Conservation (phyloP, 1,140 invertebrate genomes). For the Teleogryllus occipitalis region DNA sequence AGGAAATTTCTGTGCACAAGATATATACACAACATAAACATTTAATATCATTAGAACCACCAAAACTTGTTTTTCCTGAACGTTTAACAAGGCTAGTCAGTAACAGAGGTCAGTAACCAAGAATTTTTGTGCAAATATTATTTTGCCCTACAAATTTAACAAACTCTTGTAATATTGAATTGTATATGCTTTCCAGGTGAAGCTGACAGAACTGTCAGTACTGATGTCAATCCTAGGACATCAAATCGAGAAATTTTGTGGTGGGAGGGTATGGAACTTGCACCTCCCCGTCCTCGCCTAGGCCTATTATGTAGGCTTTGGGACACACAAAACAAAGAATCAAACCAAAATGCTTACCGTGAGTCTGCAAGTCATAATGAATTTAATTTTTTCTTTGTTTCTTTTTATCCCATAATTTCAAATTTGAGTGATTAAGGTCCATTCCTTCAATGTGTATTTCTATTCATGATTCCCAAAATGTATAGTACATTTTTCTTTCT, state of each 20-base stretch:
- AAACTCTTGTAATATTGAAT: too few relatives aligned
- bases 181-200: neutral
- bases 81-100: constrained; percentile 11
- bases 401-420: too few relatives aligned
- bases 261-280: constrained; percentile 60
- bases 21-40: constrained; percentile 12
- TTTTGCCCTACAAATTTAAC: too few relatives aligned
- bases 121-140: too few relatives aligned
- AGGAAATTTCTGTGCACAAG: constrained; percentile 42
- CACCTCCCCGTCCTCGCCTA: constrained; percentile 48
- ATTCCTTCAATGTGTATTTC: too few relatives aligned
- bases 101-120: constrained; percentile 12
- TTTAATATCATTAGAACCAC: constrained; percentile 12
- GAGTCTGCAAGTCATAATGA: neutral
- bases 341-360: neutral
- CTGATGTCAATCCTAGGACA: neutral
- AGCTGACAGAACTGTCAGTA: neutral
- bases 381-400: too few relatives aligned
- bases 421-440: too few relatives aligned
- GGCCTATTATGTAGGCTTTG: constrained; percentile 45
- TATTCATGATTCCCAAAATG: too few relatives aligned
- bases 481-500: too few relatives aligned
- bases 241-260: constrained; percentile 32
- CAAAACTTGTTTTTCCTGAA: constrained; percentile 12
- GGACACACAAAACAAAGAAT: constrained; percentile 13